Percentiles rank a stretch among this genome's conserved stretches.
phyloP scores from a whole-genome alignment of 2,888 invertebrate species.

The Pandemis corylana region DNA sequence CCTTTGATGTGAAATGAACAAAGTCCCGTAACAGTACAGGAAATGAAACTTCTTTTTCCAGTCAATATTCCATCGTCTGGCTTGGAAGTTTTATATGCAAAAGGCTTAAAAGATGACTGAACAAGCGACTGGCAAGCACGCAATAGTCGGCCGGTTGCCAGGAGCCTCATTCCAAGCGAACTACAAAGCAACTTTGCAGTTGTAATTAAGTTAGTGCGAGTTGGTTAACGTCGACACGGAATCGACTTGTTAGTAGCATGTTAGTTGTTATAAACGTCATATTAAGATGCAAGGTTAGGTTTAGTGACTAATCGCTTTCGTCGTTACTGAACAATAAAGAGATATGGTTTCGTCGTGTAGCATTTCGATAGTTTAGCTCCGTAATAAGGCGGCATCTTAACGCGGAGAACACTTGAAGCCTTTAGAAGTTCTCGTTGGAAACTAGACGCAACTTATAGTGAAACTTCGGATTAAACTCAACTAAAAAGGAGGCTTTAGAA shows the following conservation, averaged over 20 bases:
- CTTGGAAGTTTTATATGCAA: constrained; percentile 35
- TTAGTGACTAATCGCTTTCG: not conserved
- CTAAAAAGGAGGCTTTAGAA: constrained; percentile 45
- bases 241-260: constrained; percentile 8
- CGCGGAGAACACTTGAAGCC: constrained; percentile 52
- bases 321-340: not conserved
- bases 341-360: not conserved
- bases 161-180: constrained; percentile 31
- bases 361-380: constrained; percentile 44
- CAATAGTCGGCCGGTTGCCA: constrained; percentile 36
- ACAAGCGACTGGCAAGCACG: constrained; percentile 40
- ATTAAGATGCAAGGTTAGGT: not conserved
- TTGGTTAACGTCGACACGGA: not conserved
- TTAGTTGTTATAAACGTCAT: not conserved
- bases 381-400: constrained; percentile 47
- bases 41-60: constrained; percentile 33
- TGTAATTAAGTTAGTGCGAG: constrained; percentile 27
- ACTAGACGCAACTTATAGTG: constrained; percentile 49
- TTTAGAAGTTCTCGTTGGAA: constrained; percentile 56
- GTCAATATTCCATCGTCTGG: constrained; percentile 31
- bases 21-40: constrained; percentile 24
- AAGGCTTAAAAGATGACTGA: constrained; percentile 39
- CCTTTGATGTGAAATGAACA: constrained; percentile 11
- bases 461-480: constrained; percentile 51
- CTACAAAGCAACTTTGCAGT: constrained; percentile 26